A percentile compares a stretch with the other conserved stretches of the same genome.
Conservation (phyloP, 1,140 invertebrate species). For the Psilanteris sp. region DNA sequence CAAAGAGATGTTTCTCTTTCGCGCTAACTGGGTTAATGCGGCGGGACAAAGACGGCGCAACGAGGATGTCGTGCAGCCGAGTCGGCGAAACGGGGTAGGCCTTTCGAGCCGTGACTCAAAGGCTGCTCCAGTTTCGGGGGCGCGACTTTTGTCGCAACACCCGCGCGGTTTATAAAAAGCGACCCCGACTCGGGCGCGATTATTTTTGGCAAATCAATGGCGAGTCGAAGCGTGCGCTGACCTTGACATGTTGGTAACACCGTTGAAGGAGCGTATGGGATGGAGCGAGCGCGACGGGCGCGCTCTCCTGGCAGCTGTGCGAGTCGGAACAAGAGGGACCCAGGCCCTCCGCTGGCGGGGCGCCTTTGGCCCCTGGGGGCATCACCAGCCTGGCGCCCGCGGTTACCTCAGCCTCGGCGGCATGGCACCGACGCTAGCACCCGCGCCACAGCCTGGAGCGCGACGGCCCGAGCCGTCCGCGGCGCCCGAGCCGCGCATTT, state of each 20-base stretch:
- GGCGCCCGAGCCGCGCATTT: not conserved
- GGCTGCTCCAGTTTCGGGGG: too few species aligned
- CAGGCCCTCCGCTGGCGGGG: slow-evolving; percentile 72
- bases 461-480: slow-evolving; percentile 10
- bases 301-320: slow-evolving; percentile 71
- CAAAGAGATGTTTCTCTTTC: too few species aligned
- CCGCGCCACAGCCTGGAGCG: slow-evolving; percentile 1
- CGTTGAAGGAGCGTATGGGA: slow-evolving; percentile 73
- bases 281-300: slow-evolving; percentile 67
- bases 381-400: slow-evolving; percentile 70
- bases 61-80: too few species aligned
- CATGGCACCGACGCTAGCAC: slow-evolving; percentile 26
- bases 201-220: slow-evolving; percentile 24
- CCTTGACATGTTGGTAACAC: slow-evolving; percentile 79
- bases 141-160: too few species aligned
- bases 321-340: slow-evolving; percentile 76
- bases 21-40: too few species aligned
- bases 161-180: too few species aligned
- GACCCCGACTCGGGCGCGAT: too few species aligned
- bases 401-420: slow-evolving; percentile 63
- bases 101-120: too few species aligned
- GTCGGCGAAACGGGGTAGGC: too few species aligned
- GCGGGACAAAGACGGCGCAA: too few species aligned
- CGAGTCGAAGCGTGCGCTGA: slow-evolving; percentile 66
- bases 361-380: slow-evolving; percentile 75